Percentiles rank a stretch among this genome's conserved stretches.
Conservation (phyloP, 2,113 vertebrate genomes). For the Cottus gobio region DNA sequence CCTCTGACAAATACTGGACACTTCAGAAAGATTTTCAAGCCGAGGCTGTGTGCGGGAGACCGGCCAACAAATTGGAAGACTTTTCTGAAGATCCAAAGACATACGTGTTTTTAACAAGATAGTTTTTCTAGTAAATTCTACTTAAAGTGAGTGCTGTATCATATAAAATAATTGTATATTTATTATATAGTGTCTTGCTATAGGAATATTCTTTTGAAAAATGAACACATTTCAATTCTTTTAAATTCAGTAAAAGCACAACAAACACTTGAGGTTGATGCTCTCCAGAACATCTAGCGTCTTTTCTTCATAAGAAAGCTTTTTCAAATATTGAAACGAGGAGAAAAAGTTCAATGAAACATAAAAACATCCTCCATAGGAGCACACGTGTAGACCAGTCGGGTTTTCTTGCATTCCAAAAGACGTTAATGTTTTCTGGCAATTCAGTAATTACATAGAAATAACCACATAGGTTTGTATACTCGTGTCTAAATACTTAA, state of each 20-base stretch:
- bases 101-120: conserved; percentile 10
- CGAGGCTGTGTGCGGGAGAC: conserved; percentile 21
- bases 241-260: not conserved
- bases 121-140: not conserved
- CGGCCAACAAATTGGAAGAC: conserved; percentile 38
- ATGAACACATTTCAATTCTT: not conserved
- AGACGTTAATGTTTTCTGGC: not conserved
- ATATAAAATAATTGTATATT: not conserved
- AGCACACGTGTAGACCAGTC: conserved; percentile 3
- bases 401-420: not conserved
- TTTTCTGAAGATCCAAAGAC: conserved; percentile 40
- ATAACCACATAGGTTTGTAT: not conserved
- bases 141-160: not conserved
- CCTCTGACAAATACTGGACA: conserved; percentile 51
- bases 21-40: conserved; percentile 54
- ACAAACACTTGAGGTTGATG: not conserved
- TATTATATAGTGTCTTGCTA: too few relatives aligned
- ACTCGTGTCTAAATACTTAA: not conserved
- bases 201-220: not conserved
- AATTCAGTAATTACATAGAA: not conserved
- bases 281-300: not conserved
- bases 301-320: not conserved
- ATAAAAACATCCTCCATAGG: not conserved
- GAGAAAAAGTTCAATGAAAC: not conserved
- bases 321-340: not conserved